Conservation (phyloP, 2,888 invertebrate genomes). For the Trichogramma dendrolimi region DNA sequence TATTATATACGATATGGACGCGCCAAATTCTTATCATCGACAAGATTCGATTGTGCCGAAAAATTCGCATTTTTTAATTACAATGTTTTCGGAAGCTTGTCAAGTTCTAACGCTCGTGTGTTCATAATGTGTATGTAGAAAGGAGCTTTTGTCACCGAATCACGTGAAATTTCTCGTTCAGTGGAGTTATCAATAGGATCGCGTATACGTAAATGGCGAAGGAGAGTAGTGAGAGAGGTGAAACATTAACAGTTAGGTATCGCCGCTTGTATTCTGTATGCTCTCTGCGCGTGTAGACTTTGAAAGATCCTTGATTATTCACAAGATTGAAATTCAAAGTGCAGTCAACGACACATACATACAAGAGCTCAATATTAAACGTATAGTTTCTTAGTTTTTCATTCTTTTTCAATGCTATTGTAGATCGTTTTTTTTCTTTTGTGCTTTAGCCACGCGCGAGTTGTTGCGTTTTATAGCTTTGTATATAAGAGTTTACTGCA, state of each 20-base stretch:
- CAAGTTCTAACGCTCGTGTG: not conserved
- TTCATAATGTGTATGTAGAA: not conserved
- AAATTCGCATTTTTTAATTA: no score
- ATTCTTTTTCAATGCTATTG: no score
- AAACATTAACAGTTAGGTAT: constrained; percentile 12
- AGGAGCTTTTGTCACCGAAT: constrained; percentile 9
- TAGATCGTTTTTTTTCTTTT: no score
- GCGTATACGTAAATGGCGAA: not conserved
- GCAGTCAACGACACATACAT: constrained; percentile 44
- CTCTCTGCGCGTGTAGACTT: constrained; percentile 19
- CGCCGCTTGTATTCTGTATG: no score
- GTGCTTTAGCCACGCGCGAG: no score
- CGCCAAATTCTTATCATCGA: no score
- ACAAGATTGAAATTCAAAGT: constrained; percentile 47
- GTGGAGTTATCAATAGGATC: constrained; percentile 15
- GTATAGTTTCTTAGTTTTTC: no score
- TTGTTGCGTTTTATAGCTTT: no score
- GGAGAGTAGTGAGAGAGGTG: constrained; percentile 5
- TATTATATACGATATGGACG: no score
- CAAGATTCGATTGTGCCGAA: no score
- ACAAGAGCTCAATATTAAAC: constrained; percentile 6
- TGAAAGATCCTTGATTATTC: constrained; percentile 41
- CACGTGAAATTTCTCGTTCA: constrained; percentile 14
- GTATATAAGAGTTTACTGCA: no score
- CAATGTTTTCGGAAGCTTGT: not conserved